Conservation (phyloP, 2,888 invertebrate species). For the Myopa tessellatipennis region DNA sequence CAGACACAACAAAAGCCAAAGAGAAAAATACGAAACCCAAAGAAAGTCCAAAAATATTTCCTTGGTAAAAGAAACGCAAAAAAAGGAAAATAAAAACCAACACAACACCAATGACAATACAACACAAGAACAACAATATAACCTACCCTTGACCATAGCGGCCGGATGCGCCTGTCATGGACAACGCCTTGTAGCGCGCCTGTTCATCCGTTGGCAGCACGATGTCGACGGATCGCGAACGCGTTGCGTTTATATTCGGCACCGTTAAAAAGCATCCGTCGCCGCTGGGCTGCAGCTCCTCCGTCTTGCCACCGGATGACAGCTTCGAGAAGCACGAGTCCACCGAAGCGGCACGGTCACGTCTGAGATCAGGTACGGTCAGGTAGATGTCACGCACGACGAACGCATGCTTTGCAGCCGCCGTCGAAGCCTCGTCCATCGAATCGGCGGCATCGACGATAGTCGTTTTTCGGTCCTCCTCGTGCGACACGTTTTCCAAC, state of each 20-base stretch:
- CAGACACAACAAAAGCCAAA: not conserved
- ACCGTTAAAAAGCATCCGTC: slow-evolving; percentile 74
- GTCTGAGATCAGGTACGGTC: slow-evolving; percentile 84
- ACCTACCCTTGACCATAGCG: slow-evolving; percentile 61
- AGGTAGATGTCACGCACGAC: slow-evolving; percentile 79
- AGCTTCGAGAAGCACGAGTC: slow-evolving; percentile 88
- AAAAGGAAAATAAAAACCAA: not conserved
- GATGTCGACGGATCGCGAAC: slow-evolving; percentile 88
- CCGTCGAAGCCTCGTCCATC: slow-evolving; percentile 64
- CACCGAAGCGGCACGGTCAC: slow-evolving; percentile 88
- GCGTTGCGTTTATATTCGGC: slow-evolving; percentile 76
- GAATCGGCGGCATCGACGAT: slow-evolving; percentile 57
- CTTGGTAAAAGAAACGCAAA: not conserved
- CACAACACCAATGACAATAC: slow-evolving; percentile 21
- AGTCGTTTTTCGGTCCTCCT: slow-evolving; percentile 57
- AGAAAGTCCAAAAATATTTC: too few relatives aligned
- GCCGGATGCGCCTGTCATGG: slow-evolving; percentile 72
- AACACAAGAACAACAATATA: slow-evolving; percentile 28
- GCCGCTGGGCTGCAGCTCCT: slow-evolving; percentile 75
- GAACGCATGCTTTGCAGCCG: slow-evolving; percentile 62
- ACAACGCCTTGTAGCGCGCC: slow-evolving; percentile 86
- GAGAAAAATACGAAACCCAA: not conserved
- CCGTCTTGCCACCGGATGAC: slow-evolving; percentile 76
- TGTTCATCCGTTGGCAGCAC: slow-evolving; percentile 88
- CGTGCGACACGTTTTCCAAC: slow-evolving; percentile 76